A percentile compares a stretch with the other conserved stretches of the same genome.
phyloP scores from a whole-genome alignment of 2,797 vertebrate species.

The Crax fasciolata region DNA sequence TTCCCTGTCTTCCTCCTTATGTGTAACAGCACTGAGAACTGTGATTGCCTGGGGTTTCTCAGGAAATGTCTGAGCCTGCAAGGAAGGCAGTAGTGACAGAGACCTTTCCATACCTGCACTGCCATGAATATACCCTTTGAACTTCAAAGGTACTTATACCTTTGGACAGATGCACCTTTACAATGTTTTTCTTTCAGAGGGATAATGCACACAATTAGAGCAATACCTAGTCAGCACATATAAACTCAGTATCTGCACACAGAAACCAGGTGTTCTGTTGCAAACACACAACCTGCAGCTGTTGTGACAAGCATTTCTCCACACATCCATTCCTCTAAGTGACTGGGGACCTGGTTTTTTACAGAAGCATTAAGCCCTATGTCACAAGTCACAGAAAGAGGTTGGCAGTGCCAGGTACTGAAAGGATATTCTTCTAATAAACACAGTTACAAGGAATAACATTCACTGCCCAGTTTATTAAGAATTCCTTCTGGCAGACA shows the following conservation, averaged over 20 bases:
- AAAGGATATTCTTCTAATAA: not conserved
- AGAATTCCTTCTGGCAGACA: not conserved
- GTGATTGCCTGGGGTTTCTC: not conserved
- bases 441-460: not conserved
- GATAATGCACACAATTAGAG: not conserved
- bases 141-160: not conserved
- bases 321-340: not conserved
- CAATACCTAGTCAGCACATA: not conserved
- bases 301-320: not conserved
- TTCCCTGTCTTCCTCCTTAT: not conserved
- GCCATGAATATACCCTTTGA: rapidly evolving
- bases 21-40: not conserved
- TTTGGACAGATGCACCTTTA: not conserved
- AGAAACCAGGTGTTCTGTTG: not conserved
- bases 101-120: not conserved
- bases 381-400: not conserved
- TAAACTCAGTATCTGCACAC: not conserved
- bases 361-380: not conserved
- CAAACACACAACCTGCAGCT: not conserved
- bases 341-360: not conserved
- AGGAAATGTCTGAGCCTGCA: not conserved
- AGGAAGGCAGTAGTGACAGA: not conserved
- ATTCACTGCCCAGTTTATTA: not conserved
- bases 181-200: not conserved
- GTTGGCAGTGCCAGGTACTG: not conserved